phyloP scores from a whole-genome alignment of 2,797 vertebrate genomes.

The Petrocephalus sullivani region DNA sequence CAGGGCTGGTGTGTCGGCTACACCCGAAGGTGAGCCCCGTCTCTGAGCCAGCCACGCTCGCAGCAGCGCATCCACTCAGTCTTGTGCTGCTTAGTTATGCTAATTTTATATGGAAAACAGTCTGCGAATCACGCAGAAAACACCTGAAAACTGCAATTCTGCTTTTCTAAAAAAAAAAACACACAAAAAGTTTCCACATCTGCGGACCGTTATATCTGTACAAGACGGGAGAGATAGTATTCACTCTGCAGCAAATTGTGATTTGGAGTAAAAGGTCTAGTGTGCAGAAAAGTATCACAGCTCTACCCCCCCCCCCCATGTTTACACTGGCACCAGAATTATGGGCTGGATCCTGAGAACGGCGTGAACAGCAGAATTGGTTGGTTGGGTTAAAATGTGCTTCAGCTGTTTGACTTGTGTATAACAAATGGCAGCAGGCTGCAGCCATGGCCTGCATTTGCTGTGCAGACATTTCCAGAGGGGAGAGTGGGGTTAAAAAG shows the following conservation, averaged over 20 bases:
- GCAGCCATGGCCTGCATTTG: neutral
- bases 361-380: neutral
- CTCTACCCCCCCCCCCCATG: neutral
- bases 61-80: neutral
- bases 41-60: neutral
- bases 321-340: neutral
- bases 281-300: neutral
- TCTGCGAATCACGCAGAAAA: neutral
- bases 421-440: neutral
- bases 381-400: neutral
- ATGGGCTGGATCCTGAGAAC: neutral
- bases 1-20: constrained; percentile 58
- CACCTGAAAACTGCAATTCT: neutral
- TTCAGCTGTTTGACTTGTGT: neutral
- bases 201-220: neutral
- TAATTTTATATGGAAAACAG: neutral
- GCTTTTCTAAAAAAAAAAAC: neutral
- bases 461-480: neutral
- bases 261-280: neutral
- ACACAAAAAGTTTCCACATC: neutral
- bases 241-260: neutral
- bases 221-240: neutral
- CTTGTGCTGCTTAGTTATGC: neutral
- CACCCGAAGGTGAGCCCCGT: constrained; percentile 59
- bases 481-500: neutral